Evolutionary conservation across 1,140 invertebrate genomes (phyloP).

Genomic region (Trachelipus rathkii): DNA sequence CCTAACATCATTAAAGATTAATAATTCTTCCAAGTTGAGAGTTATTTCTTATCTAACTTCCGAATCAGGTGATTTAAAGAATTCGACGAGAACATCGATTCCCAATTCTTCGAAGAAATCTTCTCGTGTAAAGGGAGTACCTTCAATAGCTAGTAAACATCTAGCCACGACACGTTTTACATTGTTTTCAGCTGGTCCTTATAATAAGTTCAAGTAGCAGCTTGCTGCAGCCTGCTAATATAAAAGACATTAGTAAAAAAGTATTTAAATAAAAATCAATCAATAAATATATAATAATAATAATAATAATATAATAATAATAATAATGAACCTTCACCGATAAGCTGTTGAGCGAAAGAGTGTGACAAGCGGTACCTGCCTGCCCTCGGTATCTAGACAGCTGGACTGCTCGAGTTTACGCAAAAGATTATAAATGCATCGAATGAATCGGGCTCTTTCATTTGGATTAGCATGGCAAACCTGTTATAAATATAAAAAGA

Average conservation of each 20-base stretch:
- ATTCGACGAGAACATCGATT: slow-evolving; percentile 97
- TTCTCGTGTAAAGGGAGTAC: slow-evolving; percentile 81
- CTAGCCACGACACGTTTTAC: slow-evolving; percentile 97
- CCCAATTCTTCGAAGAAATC: slow-evolving; percentile 93
- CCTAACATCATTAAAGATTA: no score
- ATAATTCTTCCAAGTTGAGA: slow-evolving; percentile 52
- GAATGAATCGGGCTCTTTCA: slow-evolving; percentile 92
- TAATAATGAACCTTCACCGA: slow-evolving; percentile 68
- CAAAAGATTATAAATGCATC: slow-evolving; percentile 95
- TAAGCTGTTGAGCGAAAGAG: slow-evolving; percentile 90
- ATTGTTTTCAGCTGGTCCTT: slow-evolving; percentile 99
- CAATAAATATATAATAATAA: no score
- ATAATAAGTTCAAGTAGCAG: slow-evolving; percentile 96
- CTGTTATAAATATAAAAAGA: slow-evolving; percentile 52
- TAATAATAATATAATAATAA: no score
- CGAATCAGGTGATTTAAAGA: slow-evolving; percentile 83
- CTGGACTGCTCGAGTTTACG: slow-evolving; percentile 93
- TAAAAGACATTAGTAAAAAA: slow-evolving; percentile 24
- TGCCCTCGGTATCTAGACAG: slow-evolving; percentile 97
- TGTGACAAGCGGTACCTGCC: slow-evolving; percentile 99
- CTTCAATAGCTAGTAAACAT: slow-evolving; percentile 86
- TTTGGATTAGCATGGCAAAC: slow-evolving; percentile 95
- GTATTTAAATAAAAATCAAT: no score
- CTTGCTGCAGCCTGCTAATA: slow-evolving; percentile 79
- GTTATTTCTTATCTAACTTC: slow-evolving; percentile 73